phyloP scores from a whole-genome alignment of 2,113 vertebrate species.

The Mobula hypostoma region DNA sequence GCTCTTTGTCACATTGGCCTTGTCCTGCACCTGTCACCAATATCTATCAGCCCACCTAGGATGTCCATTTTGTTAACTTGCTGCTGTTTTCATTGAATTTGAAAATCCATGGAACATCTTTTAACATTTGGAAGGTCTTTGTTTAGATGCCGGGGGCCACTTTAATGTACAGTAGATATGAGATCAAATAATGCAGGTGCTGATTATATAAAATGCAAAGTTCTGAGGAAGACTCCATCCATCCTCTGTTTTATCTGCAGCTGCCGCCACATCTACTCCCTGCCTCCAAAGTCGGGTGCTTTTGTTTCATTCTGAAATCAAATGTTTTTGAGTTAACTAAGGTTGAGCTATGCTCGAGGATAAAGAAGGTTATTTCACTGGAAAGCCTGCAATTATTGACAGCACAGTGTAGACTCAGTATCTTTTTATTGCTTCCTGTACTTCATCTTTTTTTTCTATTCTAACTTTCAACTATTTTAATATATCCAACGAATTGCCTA shows the following conservation, averaged over 20 bases:
- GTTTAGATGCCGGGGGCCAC: not conserved
- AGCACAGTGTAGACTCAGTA: not conserved
- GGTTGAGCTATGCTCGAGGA: not conserved
- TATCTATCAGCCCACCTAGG: not conserved
- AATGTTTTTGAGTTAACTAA: not conserved
- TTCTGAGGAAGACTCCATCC: not conserved
- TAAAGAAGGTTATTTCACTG: slow-evolving; percentile 3
- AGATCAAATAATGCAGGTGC: not conserved
- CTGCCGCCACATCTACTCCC: not conserved
- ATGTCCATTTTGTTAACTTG: not conserved
- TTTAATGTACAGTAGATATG: not conserved
- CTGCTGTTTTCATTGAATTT: not conserved
- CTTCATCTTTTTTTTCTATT: not conserved
- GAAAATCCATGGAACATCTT: not conserved
- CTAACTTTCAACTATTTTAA: slow-evolving; percentile 4
- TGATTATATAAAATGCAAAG: not conserved
- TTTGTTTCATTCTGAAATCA: not conserved
- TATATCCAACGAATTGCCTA: not conserved
- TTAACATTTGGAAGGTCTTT: not conserved
- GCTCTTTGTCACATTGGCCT: not conserved
- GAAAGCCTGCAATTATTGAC: not conserved
- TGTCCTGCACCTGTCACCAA: not conserved
- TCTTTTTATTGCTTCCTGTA: not conserved
- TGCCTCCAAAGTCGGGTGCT: not conserved
- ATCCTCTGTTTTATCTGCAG: not conserved